phyloP scores from a whole-genome alignment of 2,797 vertebrate genomes.

The Pagetopsis macropterus region DNA sequence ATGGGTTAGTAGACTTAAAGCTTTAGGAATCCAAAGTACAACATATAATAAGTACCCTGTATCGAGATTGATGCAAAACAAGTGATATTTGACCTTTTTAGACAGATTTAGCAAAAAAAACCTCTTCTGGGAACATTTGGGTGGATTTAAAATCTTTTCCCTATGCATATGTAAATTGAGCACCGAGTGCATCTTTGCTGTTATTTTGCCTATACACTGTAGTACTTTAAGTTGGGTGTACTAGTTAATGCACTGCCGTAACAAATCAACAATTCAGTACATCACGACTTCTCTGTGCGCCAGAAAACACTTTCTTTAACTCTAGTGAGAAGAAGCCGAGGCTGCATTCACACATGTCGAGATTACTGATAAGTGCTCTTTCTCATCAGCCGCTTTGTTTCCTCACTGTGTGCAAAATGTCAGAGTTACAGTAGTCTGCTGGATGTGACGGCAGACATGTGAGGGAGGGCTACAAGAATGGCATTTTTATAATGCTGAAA shows the following conservation, averaged over 20 bases:
- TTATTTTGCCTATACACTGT: background rate
- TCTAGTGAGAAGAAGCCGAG: conserved; percentile 46
- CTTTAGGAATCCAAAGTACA: too few species aligned
- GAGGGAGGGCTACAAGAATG: conserved; percentile 34
- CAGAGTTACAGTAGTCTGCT: conserved; percentile 35
- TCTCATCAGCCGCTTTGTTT: conserved; percentile 62
- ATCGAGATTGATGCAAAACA: too few species aligned
- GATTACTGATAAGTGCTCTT: conserved; percentile 72
- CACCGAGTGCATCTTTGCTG: conserved; percentile 19
- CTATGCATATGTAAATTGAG: conserved; percentile 13
- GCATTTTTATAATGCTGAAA: conserved; percentile 44
- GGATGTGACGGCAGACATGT: conserved; percentile 38
- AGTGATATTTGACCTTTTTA: too few species aligned
- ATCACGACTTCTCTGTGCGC: conserved; percentile 39
- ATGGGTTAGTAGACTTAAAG: too few species aligned
- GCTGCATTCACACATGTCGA: conserved; percentile 75
- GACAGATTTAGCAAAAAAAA: too few species aligned
- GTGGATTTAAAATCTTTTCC: background rate
- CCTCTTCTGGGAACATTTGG: too few species aligned
- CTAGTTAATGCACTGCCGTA: conserved; percentile 65
- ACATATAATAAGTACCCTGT: too few species aligned
- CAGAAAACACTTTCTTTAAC: conserved; percentile 48
- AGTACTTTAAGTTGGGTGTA: conserved; percentile 54
- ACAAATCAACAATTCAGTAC: conserved; percentile 69
- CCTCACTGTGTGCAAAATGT: conserved; percentile 55